These are phyloP conservation scores for Drosophila paulistorum DNA, from an alignment of 1,140 invertebrate species.

Conservation along the genomic window DNA sequence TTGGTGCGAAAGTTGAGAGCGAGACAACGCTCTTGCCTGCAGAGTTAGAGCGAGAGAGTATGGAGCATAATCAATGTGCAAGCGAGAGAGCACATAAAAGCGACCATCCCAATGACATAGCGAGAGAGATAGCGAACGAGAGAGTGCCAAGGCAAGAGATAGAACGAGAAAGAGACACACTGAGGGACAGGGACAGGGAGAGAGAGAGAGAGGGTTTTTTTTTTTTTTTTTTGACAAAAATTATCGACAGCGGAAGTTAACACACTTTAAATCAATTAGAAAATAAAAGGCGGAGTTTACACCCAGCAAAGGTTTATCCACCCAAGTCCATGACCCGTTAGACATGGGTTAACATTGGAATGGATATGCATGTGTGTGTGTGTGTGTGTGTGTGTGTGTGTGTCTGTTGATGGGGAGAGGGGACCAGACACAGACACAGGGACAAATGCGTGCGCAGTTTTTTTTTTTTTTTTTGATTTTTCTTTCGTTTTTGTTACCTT, in stretches of 20 bases:
- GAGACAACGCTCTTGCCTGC: constrained; percentile 43
- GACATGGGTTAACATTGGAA: background rate
- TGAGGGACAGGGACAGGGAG: constrained; percentile 16
- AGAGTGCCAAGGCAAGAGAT: constrained; percentile 8
- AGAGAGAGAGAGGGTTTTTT: background rate
- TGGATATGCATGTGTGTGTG: too few species aligned
- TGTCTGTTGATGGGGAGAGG: too few species aligned
- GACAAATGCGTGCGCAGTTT: constrained; percentile 26
- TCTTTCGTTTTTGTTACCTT: background rate
- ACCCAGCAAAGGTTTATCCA: constrained; percentile 24
- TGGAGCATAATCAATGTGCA: constrained; percentile 6
- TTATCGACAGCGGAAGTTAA: constrained; percentile 82
- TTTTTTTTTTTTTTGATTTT: constrained; percentile 5
- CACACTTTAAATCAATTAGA: constrained; percentile 82
- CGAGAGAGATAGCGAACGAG: constrained; percentile 31
- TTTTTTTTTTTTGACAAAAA: constrained; percentile 59
- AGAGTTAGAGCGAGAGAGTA: constrained; percentile 46
- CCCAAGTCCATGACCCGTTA: constrained; percentile 7
- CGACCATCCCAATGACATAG: constrained; percentile 31
- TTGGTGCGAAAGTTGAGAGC: constrained; percentile 73
- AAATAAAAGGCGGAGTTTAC: constrained; percentile 82
- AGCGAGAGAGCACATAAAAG: constrained; percentile 22
- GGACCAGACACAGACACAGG: background rate
- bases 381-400: too few species aligned
- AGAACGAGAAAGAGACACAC: constrained; percentile 3